Base-by-base conservation (phyloP, 1,140 invertebrate genomes). In the Pseudomyrmex dendroicus region DNA sequence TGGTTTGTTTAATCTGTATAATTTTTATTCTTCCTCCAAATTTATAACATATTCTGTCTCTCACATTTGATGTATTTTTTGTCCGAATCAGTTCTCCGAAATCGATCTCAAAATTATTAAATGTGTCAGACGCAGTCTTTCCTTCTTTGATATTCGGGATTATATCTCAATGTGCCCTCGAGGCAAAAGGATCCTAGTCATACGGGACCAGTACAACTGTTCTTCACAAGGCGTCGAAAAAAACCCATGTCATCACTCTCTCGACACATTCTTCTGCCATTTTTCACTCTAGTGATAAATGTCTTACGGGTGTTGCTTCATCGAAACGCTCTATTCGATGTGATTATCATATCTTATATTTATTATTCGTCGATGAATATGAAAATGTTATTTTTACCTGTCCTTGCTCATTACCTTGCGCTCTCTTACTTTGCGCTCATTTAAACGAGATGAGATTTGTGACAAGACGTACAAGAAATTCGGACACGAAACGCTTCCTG, bases 221-320 rank as follows among this genome's bases (percentile, higher is more conserved):
- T 17, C 48, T 67, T 63, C 44, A 66, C 25, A 35, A 17, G 10
- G 4, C 12, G 12, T 10, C 2, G 2, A 35, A 5, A 44, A 17
- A 20, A 54, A 64, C 59, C 74, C 62, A n/a, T 82, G 62, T 86
- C 76, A 57, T 73, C 76, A 12, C 35, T 35, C 46, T 61, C 54
- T 62, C 68, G 35, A 50, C 52, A 56, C 54, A 82, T 82, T 73
- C 59, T 56, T 73, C 50, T 68, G 48, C 20, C 22, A 22, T 72
- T 72, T 64, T 72, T 57, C 52, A 46, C 15, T 2, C 1, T 13
- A 15, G 8, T 44, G 84, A 86, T 64, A 66, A 72, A 72, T 25
- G 15, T 46, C 7, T 50, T 15, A 46, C 35, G 54, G 25, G n/a
- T 61, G 13, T 13, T 56, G 7, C 12, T 10, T 44, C 22, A 52